Conservation (phyloP, 2,113 vertebrate species). For the Xenus cinereus region DNA sequence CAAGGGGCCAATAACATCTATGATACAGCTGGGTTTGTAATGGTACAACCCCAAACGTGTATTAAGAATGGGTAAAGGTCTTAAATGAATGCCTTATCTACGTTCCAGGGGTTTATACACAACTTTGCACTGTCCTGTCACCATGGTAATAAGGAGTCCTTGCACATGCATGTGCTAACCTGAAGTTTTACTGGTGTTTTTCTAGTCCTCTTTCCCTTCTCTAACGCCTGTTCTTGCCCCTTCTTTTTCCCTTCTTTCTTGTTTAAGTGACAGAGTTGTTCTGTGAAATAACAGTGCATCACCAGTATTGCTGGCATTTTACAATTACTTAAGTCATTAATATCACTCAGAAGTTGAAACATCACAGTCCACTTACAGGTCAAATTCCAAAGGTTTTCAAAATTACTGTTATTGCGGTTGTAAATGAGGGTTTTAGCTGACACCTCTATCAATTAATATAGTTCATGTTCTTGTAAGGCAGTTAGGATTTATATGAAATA, state of each 20-base stretch:
- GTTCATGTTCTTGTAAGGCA: conserved; percentile 13
- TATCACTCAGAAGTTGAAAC: conserved; percentile 28
- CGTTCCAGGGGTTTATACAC: neutral
- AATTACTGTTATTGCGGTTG: neutral
- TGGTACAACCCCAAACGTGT: neutral
- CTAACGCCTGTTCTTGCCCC: neutral
- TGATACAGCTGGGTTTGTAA: neutral
- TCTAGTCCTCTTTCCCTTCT: neutral
- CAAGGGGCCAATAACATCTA: neutral
- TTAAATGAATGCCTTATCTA: neutral
- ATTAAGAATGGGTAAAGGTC: neutral
- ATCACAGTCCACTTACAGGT: conserved; percentile 36
- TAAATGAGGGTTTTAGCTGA: conserved; percentile 9
- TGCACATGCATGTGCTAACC: neutral
- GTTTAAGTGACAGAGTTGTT: neutral
- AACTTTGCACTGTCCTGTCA: neutral
- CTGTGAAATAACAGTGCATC: neutral
- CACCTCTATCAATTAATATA: neutral
- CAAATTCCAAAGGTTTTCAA: conserved; percentile 51
- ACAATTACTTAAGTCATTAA: neutral
- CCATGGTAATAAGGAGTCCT: neutral
- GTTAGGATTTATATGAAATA: neutral
- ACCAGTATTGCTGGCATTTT: neutral
- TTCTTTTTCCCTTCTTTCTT: neutral
- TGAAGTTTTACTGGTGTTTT: neutral